Evolutionary conservation across 2,113 vertebrate species (phyloP).

Genomic region (Copsychus sechellarum): DNA sequence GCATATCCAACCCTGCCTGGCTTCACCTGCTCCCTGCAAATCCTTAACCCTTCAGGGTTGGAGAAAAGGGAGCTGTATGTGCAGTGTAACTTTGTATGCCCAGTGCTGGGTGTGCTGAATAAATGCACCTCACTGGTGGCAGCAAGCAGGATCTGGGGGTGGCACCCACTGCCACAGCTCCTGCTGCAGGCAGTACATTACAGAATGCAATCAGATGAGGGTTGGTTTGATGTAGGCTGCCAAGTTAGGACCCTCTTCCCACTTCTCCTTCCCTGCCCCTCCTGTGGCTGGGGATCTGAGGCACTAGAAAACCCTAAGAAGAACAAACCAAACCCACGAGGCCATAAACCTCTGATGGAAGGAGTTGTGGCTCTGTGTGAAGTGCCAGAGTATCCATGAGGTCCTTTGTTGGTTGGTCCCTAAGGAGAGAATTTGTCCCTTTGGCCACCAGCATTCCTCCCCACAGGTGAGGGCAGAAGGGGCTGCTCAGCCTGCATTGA

Average conservation of each 20-base stretch:
- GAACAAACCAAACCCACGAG: background rate
- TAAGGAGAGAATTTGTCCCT: background rate
- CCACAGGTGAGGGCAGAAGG: background rate
- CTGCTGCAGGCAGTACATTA: background rate
- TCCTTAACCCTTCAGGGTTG: background rate
- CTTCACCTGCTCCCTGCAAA: background rate
- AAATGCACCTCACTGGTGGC: fast-evolving
- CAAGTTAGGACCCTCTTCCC: background rate
- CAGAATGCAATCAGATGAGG: background rate
- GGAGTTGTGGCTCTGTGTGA: background rate
- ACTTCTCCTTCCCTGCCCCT: background rate
- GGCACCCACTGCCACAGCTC: background rate
- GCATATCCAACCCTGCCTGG: background rate
- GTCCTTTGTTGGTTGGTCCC: background rate
- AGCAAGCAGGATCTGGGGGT: background rate
- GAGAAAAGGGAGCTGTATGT: background rate
- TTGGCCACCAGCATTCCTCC: background rate
- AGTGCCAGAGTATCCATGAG: background rate
- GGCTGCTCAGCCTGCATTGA: background rate
- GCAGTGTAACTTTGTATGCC: background rate
- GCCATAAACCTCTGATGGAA: background rate
- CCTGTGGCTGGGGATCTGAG: background rate
- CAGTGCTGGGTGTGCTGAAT: background rate
- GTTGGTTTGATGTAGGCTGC: background rate
- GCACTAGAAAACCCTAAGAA: background rate